phyloP scores from a whole-genome alignment of 1,140 invertebrate species.

The Carposina sasakii region DNA sequence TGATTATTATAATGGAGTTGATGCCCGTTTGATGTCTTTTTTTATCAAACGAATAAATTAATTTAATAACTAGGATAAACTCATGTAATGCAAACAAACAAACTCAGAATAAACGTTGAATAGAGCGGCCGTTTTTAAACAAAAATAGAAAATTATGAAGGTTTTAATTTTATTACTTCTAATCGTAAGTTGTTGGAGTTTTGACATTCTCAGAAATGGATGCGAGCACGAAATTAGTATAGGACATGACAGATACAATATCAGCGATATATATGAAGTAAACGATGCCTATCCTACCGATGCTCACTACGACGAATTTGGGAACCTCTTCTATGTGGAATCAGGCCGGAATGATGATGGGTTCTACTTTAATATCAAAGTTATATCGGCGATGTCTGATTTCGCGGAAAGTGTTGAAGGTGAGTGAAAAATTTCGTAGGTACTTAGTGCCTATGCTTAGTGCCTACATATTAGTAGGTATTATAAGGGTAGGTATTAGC shows the following conservation, averaged over 20 bases:
- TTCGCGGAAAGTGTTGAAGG: conserved; percentile 36
- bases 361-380: conserved; percentile 43
- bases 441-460: no score
- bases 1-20: no score
- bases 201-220: conserved; percentile 37
- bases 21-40: no score
- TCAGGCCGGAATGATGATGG: conserved; percentile 34
- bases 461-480: no score
- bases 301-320: conserved; percentile 45
- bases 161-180: conserved; percentile 18
- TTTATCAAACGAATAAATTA: no score
- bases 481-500: no score
- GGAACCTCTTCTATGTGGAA: conserved; percentile 53
- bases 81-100: no score
- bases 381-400: conserved; percentile 35
- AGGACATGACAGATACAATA: conserved; percentile 39
- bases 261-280: conserved; percentile 30
- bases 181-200: conserved; percentile 24
- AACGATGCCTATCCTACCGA: conserved; percentile 45
- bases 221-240: conserved; percentile 44
- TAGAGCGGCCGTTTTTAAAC: no score
- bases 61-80: no score
- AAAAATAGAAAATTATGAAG: not conserved
- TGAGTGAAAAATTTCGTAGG: no score
- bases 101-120: no score